phyloP scores from a whole-genome alignment of 2,113 vertebrate species.

The Sander vitreus region DNA sequence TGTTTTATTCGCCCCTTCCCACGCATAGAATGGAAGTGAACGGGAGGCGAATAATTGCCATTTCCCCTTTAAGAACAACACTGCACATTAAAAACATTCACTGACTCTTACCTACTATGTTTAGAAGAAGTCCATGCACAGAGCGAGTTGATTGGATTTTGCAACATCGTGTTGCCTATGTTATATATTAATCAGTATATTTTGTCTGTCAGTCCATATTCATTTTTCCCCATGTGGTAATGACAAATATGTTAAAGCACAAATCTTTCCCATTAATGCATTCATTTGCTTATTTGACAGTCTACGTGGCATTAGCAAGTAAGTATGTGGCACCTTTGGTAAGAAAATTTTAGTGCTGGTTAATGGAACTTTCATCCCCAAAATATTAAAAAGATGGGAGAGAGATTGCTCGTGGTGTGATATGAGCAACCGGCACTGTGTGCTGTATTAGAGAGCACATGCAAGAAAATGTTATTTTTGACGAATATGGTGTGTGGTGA shows the following conservation, averaged over 20 bases:
- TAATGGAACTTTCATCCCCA: not conserved
- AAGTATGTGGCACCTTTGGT: too few relatives aligned
- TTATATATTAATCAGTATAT: constrained; percentile 2
- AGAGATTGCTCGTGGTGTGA: not conserved
- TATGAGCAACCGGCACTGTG: constrained; percentile 8
- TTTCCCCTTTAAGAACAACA: too few relatives aligned
- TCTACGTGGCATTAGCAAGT: not conserved
- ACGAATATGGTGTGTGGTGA: constrained; percentile 40
- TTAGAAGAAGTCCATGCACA: not conserved
- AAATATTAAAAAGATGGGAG: too few relatives aligned
- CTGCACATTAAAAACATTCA: not conserved
- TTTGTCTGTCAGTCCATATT: not conserved
- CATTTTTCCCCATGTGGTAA: not conserved
- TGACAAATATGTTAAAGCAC: not conserved
- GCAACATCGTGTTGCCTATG: not conserved
- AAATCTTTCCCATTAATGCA: not conserved
- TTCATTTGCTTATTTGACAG: not conserved
- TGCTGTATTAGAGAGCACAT: constrained; percentile 12
- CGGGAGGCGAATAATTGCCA: too few relatives aligned
- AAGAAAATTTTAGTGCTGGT: not conserved
- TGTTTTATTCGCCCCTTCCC: too few relatives aligned
- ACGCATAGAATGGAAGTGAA: too few relatives aligned
- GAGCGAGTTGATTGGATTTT: not conserved
- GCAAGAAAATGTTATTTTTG: constrained; percentile 56
- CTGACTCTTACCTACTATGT: not conserved